Conservation (phyloP, 2,888 invertebrate genomes). For the Andrena chrysosceles region DNA sequence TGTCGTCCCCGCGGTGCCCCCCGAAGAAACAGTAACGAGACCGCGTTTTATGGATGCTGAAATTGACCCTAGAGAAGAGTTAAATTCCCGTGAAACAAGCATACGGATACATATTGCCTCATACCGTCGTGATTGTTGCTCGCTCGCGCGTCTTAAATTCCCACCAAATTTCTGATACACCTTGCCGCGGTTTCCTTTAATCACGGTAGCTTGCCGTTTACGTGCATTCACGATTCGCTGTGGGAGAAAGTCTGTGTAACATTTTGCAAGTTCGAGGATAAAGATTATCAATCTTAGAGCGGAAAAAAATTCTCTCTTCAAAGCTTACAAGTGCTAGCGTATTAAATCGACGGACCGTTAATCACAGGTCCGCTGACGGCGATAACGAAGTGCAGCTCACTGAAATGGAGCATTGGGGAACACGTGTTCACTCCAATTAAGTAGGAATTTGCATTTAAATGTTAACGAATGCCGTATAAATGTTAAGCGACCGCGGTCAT, state of each 20-base stretch:
- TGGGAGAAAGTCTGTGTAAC: neutral
- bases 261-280: neutral
- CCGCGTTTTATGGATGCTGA: slow-evolving; percentile 48
- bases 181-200: slow-evolving; percentile 12
- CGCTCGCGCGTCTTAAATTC: neutral
- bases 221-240: no score
- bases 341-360: slow-evolving; percentile 1
- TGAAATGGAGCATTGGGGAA: neutral
- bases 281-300: neutral
- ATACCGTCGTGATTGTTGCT: neutral
- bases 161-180: slow-evolving; percentile 5
- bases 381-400: neutral
- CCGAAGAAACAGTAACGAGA: slow-evolving; percentile 55
- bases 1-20: slow-evolving; percentile 10
- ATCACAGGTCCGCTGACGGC: neutral
- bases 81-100: slow-evolving; percentile 42
- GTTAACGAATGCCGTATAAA: neutral
- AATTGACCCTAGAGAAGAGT: slow-evolving; percentile 42
- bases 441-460: neutral
- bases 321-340: neutral
- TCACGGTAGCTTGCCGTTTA: neutral
- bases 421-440: neutral
- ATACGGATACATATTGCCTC: slow-evolving; percentile 30
- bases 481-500: slow-evolving; percentile 12
- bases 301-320: neutral